Evolutionary conservation across 2,888 invertebrate species (phyloP), one percentile per base, ranked within the genome.

Genomic region (Arrhopalites spinosus): DNA sequence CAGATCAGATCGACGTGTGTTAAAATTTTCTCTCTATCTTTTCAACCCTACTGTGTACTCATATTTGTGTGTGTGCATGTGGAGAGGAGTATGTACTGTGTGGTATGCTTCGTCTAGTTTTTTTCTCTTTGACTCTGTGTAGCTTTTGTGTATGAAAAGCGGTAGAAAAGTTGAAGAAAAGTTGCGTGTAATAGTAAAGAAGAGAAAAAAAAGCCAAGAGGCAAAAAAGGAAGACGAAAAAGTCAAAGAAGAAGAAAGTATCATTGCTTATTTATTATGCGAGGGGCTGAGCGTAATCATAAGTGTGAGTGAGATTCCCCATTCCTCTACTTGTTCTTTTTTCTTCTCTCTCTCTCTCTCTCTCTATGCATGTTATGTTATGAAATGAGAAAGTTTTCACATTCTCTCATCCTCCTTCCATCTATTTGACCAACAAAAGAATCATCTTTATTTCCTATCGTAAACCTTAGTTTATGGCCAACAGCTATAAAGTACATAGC

Each of bases 1-100:
- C 63, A 63, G 63, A 63, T 63, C 30, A 27, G 63, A 63, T 63
- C 63, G 63, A 63, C 63, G 63, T 63, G 63, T 59, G 23, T 59
- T 20, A 63, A 29, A n/a, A 29, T 63, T 63, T 63, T 29, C 30
- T 11, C 30, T 25, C 13, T 61, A 11, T 27, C 63, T 63, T n/a
- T n/a, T n/a, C 50, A 5, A 8, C 17, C n/a, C 15, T 17, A 8
- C 15, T 17, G 50, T 17, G 2, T 17, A 13, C n/a, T 50, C n/a
- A 50, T 63, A 1, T 63, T 25, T 29, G 30, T 63, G 25, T 29
- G 63, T 30, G 25, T 29, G 27, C 23, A 15, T 61, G 59, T 61
- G n/a, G n/a, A n/a, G n/a, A 13, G 3, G 50, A 8, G 7, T n/a
- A 5, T 50, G 50, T 50, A 2, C 17, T 50, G 15, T n/a, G n/a